A percentile compares a stretch with the other conserved stretches of the same genome.
phyloP scores from a whole-genome alignment of 2,888 invertebrate species.

The Lasius fuliginosus region DNA sequence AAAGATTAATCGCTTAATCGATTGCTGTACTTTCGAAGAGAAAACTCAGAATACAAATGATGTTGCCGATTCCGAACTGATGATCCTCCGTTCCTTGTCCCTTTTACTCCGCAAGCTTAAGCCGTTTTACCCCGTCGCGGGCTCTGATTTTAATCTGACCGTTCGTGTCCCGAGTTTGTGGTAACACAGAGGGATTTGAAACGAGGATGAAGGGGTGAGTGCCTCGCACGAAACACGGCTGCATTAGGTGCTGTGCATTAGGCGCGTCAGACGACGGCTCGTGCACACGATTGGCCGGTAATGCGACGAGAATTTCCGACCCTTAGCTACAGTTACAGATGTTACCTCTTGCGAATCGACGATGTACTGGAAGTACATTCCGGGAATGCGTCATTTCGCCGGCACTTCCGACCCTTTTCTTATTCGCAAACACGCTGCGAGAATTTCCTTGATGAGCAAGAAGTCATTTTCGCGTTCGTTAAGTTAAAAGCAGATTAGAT shows the following conservation, averaged over 20 bases:
- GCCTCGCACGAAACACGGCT: conserved; percentile 75
- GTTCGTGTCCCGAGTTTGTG: conserved; percentile 77
- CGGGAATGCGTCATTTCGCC: conserved; percentile 5
- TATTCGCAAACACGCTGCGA: conserved; percentile 39
- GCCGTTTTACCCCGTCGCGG: conserved; percentile 30
- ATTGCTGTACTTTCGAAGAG: neutral
- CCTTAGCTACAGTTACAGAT: conserved; percentile 71
- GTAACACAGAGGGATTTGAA: conserved; percentile 62
- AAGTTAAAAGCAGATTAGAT: neutral
- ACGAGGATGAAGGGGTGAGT: conserved; percentile 60
- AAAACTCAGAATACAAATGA: conserved; percentile 40
- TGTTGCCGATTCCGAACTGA: conserved; percentile 8
- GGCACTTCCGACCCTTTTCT: conserved; percentile 57
- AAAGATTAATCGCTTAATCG: conserved; percentile 21
- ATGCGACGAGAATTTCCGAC: conserved; percentile 76
- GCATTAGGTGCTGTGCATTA: conserved; percentile 73
- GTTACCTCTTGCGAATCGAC: conserved; percentile 66
- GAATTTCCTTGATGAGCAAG: neutral
- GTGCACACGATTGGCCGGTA: conserved; percentile 77
- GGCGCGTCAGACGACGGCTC: conserved; percentile 67
- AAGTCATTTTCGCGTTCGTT: conserved; percentile 5
- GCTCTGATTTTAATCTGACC: conserved; percentile 76
- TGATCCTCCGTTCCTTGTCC: conserved; percentile 1
- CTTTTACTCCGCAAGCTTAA: conserved; percentile 38
- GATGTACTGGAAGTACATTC: conserved; percentile 25